These are phyloP conservation scores for Corvus moneduloides DNA, from an alignment of 2,113 vertebrate genomes.

Conservation along the genomic window DNA sequence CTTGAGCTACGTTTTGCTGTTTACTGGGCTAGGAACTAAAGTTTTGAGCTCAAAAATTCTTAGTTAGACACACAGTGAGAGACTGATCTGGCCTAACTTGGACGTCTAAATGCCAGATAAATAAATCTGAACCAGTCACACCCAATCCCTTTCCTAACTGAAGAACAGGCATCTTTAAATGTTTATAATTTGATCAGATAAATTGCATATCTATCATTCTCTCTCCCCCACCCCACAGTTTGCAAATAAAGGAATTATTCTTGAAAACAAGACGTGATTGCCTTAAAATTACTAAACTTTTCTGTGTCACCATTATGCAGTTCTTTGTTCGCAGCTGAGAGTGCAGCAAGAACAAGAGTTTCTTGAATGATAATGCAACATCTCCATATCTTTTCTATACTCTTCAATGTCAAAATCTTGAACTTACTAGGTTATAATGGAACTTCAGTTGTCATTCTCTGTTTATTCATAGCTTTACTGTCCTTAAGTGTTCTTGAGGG, in stretches of 20 bases:
- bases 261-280: not conserved
- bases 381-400: not conserved
- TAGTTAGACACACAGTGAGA: not conserved
- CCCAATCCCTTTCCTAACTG: not conserved
- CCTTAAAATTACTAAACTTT: not conserved
- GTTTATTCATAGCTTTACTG: not conserved
- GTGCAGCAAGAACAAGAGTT: not conserved
- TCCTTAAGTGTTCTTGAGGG: slow-evolving; percentile 2
- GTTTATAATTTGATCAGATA: not conserved
- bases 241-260: not conserved
- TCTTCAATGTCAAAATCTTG: not conserved
- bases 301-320: not conserved
- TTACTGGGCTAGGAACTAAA: not conserved
- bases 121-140: not conserved
- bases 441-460: not conserved
- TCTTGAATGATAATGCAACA: not conserved
- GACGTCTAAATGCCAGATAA: not conserved
- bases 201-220: not conserved
- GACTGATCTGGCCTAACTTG: not conserved
- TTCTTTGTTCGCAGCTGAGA: not conserved
- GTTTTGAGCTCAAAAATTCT: not conserved
- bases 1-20: not conserved
- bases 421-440: not conserved
- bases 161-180: not conserved
- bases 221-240: not conserved